Conservation (phyloP, 2,113 vertebrate genomes). For the Thinocorus orbignyianus region DNA sequence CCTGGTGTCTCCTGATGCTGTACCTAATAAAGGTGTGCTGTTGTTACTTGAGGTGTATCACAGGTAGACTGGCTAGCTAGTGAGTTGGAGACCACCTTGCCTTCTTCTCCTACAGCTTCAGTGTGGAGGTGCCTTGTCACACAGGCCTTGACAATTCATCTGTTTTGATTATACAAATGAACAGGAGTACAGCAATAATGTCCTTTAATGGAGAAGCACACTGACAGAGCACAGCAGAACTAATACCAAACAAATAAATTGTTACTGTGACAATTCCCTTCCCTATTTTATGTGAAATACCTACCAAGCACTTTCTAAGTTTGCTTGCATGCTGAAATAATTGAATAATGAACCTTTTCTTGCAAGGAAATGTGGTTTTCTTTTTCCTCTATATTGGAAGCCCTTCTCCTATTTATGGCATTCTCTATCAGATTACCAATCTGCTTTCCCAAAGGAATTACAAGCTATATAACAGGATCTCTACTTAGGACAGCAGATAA, state of each 20-base stretch:
- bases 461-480: not conserved
- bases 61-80: fast-evolving
- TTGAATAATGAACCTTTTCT: not conserved
- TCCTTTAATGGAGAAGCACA: not conserved
- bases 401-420: not conserved
- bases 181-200: not conserved
- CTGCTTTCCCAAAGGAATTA: not conserved
- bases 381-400: not conserved
- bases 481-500: not conserved
- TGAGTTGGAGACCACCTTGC: not conserved
- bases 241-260: not conserved
- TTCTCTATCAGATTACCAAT: not conserved
- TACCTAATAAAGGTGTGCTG: fast-evolving
- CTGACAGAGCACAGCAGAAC: not conserved
- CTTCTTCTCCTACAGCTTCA: not conserved
- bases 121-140: not conserved
- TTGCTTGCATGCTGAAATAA: not conserved
- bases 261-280: not conserved
- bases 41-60: fast-evolving
- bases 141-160: fast-evolving
- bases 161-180: not conserved
- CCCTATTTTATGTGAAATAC: not conserved
- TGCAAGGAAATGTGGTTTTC: not conserved
- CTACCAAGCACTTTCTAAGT: fast-evolving
- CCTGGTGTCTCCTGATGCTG: not conserved